Evolutionary conservation across 2,113 vertebrate genomes (phyloP).

Genomic region (Naja naja): DNA sequence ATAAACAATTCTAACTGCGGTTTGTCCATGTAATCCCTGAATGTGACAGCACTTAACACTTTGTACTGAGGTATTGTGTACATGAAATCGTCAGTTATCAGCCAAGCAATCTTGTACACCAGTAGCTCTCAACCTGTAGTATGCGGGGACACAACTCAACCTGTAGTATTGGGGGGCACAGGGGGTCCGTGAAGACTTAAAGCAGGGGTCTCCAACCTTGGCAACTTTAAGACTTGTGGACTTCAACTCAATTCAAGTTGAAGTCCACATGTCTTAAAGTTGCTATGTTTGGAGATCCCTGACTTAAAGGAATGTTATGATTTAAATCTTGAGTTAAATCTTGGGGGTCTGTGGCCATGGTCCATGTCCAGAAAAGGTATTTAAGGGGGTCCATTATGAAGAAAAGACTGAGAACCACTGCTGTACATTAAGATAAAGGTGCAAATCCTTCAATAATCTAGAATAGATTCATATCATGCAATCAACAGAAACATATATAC

Average conservation of each 20-base stretch:
- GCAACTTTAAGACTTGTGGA: too few species aligned
- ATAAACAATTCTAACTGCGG: background rate
- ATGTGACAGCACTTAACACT: background rate
- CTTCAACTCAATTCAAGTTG: too few species aligned
- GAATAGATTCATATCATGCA: background rate
- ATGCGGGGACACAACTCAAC: background rate
- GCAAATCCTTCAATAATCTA: background rate
- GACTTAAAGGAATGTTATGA: background rate
- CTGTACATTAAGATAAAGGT: background rate
- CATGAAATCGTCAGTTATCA: background rate
- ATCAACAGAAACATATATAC: background rate
- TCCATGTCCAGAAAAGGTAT: background rate
- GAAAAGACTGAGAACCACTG: background rate
- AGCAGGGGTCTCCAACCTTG: too few species aligned
- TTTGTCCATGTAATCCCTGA: background rate
- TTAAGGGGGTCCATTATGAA: background rate
- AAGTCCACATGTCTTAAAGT: too few species aligned
- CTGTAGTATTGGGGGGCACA: background rate
- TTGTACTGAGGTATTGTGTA: background rate
- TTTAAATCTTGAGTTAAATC: background rate
- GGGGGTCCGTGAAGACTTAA: background rate
- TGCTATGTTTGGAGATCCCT: too few species aligned
- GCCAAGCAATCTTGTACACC: background rate
- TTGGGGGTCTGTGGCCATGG: background rate
- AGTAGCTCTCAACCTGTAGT: background rate